Evolutionary conservation across 2,888 invertebrate genomes (phyloP), one percentile per base, ranked within the genome.

Genomic region (Heliconius hortense): DNA sequence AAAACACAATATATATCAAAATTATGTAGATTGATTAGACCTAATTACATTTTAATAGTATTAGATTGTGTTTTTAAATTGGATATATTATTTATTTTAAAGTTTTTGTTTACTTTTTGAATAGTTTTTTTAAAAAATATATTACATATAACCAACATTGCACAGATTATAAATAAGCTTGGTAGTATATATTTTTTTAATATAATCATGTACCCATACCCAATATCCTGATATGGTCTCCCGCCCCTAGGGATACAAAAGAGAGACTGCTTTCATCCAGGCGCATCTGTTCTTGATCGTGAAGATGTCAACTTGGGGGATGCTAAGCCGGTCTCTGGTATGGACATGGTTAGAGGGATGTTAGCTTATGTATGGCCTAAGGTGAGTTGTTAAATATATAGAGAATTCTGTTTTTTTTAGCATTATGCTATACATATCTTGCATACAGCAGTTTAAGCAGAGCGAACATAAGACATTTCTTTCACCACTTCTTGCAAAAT

Each of bases 351-450:
- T 43, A 95, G 95, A 80, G 97, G 97, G 72, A 98, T 99, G 98
- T 89, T 98, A 88, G 95, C 95, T 72, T 98, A 99, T 92, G 97
- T 99, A 76, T 99, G 99, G 99, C 99, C 99, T 39, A 97, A 97
- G 95, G 97, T 97, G 77, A 88, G 56, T 56, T 56, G 10, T 56
- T n/a, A 56, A 56, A 56, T 56, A n/a, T 56, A 10, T n/a, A 56
- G 21, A n/a, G 1, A n/a, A 10, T 56, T 56, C 1, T n/a, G 1
- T 56, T n/a, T 56, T 56, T 21, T 53, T 53, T 18, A 48, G 43
- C 43, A 48, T 53, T 21, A 53, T 53, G 21, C 7, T 21, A 53
- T 21, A 53, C 4, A 53, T 53, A 31, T 31, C 31, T 31, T 53
- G 4, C 43, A 43, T 43, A 43, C 18, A 48, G 5, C 18, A 18